Conservation (phyloP, 2,113 vertebrate genomes). For the Phylloscopus trochiloides region DNA sequence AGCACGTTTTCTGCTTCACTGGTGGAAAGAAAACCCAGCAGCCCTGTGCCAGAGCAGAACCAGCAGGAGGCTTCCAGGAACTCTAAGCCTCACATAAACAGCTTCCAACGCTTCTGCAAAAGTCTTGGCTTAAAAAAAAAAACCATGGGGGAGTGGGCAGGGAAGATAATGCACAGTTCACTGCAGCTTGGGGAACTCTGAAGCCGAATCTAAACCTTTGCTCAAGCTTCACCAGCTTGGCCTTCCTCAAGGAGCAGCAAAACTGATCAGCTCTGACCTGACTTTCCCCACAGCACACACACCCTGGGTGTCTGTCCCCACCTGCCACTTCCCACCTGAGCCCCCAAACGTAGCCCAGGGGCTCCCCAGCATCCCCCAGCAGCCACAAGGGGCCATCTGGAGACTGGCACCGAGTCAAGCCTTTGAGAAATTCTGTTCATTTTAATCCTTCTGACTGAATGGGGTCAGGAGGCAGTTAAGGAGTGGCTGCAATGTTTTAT, state of each 20-base stretch:
- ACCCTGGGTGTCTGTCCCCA: accelerated
- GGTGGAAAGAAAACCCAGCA: background rate
- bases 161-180: background rate
- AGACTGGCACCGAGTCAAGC: background rate
- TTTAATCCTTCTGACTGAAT: background rate
- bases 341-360: accelerated
- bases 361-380: background rate
- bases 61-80: background rate
- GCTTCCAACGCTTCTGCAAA: background rate
- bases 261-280: background rate
- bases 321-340: background rate
- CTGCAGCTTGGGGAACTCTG: background rate
- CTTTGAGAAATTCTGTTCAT: background rate
- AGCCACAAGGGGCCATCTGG: background rate
- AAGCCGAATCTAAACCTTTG: background rate
- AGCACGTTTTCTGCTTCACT: background rate
- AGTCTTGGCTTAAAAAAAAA: background rate
- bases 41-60: background rate
- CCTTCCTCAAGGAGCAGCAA: background rate
- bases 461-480: background rate
- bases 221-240: background rate
- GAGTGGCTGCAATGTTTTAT: background rate
- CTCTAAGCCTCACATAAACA: background rate
- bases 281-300: background rate
- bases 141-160: background rate